phyloP scores from a whole-genome alignment of 2,113 vertebrate genomes.

The Cyprinodon variegatus region DNA sequence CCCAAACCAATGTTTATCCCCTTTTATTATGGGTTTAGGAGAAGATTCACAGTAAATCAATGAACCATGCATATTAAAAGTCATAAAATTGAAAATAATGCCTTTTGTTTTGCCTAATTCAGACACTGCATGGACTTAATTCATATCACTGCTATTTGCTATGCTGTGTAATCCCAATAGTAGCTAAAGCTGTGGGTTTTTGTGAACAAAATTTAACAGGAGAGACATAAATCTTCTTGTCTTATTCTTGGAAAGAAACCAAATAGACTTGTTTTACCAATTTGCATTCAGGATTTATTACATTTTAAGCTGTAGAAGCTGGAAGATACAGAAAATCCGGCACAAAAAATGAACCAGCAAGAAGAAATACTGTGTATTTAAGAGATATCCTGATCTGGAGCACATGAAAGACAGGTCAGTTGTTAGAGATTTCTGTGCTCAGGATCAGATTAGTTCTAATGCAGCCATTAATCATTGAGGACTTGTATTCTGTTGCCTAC shows the following conservation, averaged over 20 bases:
- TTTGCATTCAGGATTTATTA: constrained; percentile 5
- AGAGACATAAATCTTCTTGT: background rate
- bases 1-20: background rate
- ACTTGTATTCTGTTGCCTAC: constrained; percentile 57
- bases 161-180: background rate
- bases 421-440: constrained; percentile 45
- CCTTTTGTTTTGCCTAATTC: background rate
- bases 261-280: constrained; percentile 1
- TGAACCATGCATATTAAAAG: background rate
- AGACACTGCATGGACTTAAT: background rate
- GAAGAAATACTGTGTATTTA: constrained; percentile 4
- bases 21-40: background rate
- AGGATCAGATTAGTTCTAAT: constrained; percentile 53
- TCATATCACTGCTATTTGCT: constrained; percentile 2
- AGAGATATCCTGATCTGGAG: constrained; percentile 23
- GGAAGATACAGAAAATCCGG: constrained; percentile 13
- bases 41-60: background rate
- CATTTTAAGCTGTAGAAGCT: constrained; percentile 2
- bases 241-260: constrained; percentile 7
- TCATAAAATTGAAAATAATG: background rate
- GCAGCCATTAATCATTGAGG: constrained; percentile 67
- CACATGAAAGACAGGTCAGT: constrained; percentile 21
- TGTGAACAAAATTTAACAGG: background rate
- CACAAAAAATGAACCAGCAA: constrained; percentile 1
- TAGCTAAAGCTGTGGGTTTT: constrained; percentile 5